Base-by-base conservation (phyloP, 2,113 vertebrate species). In the Calypte anna region DNA sequence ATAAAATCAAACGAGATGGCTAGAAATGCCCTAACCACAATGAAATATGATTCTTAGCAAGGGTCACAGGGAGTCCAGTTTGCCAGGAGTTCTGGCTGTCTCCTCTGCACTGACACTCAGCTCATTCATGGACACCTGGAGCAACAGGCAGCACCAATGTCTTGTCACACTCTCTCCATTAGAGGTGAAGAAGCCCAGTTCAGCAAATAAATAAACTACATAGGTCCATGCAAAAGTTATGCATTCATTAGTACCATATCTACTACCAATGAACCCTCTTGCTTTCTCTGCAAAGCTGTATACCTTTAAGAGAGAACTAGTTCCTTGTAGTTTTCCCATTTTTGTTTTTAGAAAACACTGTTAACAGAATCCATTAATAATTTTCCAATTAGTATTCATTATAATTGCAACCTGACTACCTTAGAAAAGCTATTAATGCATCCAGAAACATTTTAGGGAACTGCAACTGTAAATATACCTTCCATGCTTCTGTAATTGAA, bases 161-260 rank as follows among this genome's bases (percentile, higher is more conserved):
- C 59, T 40, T 75, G 25, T 27, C 58, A 59, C 17, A 28, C 22
- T 31, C 14, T 21, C 30, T 31, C 31, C 51, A 21, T 25, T 30
- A 54, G 57, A 78, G 33, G 9, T 7, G 12, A 38, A 75, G 46
- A 78, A 88, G 25, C 6, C 27, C n/a, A 8, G 7, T 59, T 81
- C 33, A 38, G 61, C 25, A 67, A 63, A 33, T 21, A 58, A 66
- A 85, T 69, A n/a, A 86, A 48, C 23, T 15, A 22, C 2, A 0
- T 14, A 24, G 12, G 28, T 58, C 23, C 0, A 0, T 20, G 38
- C 15, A 74, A 59, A 51, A 44, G 17, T 27, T 33, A 14, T 1
- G 6, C 19, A 11, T 7, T 75, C 18, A 24, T 46, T 21, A 74
- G 8, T 17, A 88, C 27, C 24, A n/a, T 2, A 69, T 28, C 28